These are phyloP conservation scores for Alloplasta piceator DNA, from an alignment of 2,888 invertebrate species.

Conservation along the genomic window DNA sequence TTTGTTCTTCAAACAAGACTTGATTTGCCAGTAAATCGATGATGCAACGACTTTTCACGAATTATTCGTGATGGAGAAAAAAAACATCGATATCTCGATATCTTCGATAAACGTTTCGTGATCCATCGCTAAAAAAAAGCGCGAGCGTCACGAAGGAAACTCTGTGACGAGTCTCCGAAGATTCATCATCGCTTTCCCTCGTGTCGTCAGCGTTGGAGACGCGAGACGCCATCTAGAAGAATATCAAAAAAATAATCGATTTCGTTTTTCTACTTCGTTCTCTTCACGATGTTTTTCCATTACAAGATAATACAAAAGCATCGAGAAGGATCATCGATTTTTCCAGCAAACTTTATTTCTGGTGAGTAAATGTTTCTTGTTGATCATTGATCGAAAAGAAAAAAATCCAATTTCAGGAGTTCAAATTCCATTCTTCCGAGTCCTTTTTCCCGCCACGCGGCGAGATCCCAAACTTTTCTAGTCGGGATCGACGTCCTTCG, in stretches of 20 bases:
- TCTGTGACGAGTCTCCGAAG: neutral
- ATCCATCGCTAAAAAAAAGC: constrained; percentile 64
- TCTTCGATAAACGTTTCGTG: neutral
- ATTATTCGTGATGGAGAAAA: neutral
- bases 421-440: too few relatives aligned
- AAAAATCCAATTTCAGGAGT: too few relatives aligned
- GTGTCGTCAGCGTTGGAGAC: constrained; percentile 61
- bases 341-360: constrained; percentile 25
- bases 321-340: constrained; percentile 19
- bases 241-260: constrained; percentile 48
- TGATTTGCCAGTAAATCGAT: neutral
- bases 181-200: constrained; percentile 49
- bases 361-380: constrained; percentile 2
- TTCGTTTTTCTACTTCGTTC: neutral
- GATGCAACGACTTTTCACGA: neutral
- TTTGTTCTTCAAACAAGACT: neutral
- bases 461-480: too few relatives aligned
- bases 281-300: constrained; percentile 19
- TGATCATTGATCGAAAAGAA: neutral
- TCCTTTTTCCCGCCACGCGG: too few relatives aligned
- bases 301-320: neutral
- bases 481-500: too few relatives aligned
- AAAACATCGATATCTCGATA: neutral
- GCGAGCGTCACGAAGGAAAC: constrained; percentile 58
- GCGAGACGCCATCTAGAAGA: constrained; percentile 19